Base-by-base conservation (phyloP, 1,140 invertebrate genomes). In the Megalonaias nervosa region DNA sequence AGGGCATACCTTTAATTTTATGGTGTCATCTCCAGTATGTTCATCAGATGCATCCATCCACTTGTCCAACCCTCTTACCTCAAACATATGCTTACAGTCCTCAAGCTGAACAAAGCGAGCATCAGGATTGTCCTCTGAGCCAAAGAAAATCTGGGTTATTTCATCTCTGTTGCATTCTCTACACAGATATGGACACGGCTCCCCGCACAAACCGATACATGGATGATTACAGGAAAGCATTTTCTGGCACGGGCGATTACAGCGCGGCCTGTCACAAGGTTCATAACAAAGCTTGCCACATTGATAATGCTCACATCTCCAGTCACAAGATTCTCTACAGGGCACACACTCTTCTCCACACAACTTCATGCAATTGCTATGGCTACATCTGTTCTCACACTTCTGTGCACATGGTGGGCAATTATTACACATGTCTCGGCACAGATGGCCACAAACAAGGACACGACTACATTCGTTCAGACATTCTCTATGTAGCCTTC, bases 331-430 rank as follows among this genome's bases (percentile, higher is more conserved):
- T 67, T 94, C 93, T 80, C 90, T 87, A 79, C 94, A 95, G 0
- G 88, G 85, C 1, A 82, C 85, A 87, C 94, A 95, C 1, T 91
- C 91, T 58, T 91, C 87, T 5, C 94, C 93, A 87, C 94, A 95
- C 21, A 82, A 77, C 23, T 91, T 90, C 0, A 79, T 83, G 83
- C 94, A 95, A 71, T 81, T 87, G 56, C 87, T 91, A 77, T 92
- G 91, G 4, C 65, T 70, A 88, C 94, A 95, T 60, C 86, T 89
- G 67, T 93, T 92, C 70, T 91, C 77, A 84, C 94, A 95, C 15
- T 71, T 83, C 69, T 90, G 86, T 48, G 88, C 88, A 86, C 94
- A 95, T 5, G 94, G 94, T 38, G 93, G 93, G 80, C 94, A 95
- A 19, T 82, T 75, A 4, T 71, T 80, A 74, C 85, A 85, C 13